Percentiles rank a stretch among this genome's conserved stretches.
These are phyloP conservation scores for Chionomys nivalis DNA, from an alignment of 2,113 vertebrate species.

Conservation along the genomic window DNA sequence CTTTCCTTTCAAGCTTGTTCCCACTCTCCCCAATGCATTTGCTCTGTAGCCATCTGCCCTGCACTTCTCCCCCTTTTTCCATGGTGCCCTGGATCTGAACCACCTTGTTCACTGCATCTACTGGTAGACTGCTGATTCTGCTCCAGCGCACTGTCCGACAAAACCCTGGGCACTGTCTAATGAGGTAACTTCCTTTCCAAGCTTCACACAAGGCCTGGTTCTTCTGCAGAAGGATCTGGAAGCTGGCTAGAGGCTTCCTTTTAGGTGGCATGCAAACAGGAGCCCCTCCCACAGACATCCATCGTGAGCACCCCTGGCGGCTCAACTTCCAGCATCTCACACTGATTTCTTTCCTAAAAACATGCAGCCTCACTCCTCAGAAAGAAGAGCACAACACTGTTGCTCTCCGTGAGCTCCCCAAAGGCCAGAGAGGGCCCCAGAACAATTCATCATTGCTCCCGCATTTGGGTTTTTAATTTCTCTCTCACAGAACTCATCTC, in stretches of 20 bases:
- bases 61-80: neutral
- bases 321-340: constrained; percentile 46
- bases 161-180: neutral
- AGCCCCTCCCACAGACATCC: neutral
- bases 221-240: neutral
- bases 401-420: neutral
- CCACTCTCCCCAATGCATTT: neutral
- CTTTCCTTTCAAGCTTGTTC: neutral
- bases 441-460: constrained; percentile 28
- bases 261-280: neutral
- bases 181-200: neutral
- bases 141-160: neutral
- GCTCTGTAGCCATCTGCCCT: neutral
- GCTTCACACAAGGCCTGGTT: neutral
- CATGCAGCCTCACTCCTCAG: constrained; percentile 50
- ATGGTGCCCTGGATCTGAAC: neutral
- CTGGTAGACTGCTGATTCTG: neutral
- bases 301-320: constrained; percentile 6
- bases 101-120: neutral
- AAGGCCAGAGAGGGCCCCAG: neutral
- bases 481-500: constrained; percentile 19
- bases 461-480: neutral
- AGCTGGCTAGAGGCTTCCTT: neutral
- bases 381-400: constrained; percentile 47
- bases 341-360: constrained; percentile 72